Conservation (phyloP, 2,797 vertebrate genomes). For the Coracias cyanogaster region DNA sequence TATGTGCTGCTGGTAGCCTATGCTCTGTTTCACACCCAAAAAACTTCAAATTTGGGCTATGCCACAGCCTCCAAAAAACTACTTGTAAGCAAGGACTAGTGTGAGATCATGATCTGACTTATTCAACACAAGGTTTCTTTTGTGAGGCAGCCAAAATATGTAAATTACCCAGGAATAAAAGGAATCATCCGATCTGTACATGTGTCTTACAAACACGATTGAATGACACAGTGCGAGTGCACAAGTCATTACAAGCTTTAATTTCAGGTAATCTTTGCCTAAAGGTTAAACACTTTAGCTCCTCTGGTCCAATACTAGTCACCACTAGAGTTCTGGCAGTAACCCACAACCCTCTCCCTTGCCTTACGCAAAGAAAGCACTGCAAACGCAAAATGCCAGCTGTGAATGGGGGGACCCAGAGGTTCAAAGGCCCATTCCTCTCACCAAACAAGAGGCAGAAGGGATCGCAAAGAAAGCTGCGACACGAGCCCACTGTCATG, state of each 20-base stretch:
- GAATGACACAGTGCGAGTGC: conserved; percentile 6
- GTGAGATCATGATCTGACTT: conserved; percentile 43
- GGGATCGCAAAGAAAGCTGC: fast-evolving
- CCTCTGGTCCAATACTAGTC: conserved; percentile 8
- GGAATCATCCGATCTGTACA: conserved; percentile 31
- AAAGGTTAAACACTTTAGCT: conserved; percentile 34
- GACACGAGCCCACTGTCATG: fast-evolving
- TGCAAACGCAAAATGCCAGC: background rate
- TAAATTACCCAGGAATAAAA: conserved; percentile 64
- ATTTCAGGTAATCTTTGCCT: conserved; percentile 59
- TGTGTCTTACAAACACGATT: conserved; percentile 33
- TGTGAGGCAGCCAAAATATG: conserved; percentile 65
- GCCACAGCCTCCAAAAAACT: conserved; percentile 1
- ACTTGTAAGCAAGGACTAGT: conserved; percentile 5
- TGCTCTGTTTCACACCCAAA: background rate
- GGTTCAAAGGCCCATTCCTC: background rate
- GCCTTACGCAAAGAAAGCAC: background rate
- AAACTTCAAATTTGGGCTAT: background rate
- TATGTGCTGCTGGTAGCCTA: background rate
- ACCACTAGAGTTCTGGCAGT: background rate
- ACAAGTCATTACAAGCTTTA: conserved; percentile 46
- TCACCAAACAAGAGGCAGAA: background rate
- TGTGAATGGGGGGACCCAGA: background rate
- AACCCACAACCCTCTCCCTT: background rate
- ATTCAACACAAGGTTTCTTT: conserved; percentile 44